Conservation (phyloP, 2,797 vertebrate genomes). For the Clamator glandarius region DNA sequence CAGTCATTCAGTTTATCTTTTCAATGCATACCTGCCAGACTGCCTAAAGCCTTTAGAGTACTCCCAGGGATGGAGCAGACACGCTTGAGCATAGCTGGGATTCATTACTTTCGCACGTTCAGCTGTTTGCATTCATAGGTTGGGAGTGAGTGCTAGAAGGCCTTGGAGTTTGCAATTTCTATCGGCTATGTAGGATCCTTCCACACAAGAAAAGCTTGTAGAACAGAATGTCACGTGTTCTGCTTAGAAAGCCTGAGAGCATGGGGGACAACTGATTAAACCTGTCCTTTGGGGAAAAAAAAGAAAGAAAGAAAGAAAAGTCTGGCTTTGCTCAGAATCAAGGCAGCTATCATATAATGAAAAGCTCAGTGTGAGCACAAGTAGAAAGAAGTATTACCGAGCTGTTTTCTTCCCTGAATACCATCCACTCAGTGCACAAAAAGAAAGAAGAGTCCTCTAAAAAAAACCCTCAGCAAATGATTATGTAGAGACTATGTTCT, state of each 20-base stretch:
- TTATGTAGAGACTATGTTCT: background rate
- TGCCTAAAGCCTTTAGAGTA: background rate
- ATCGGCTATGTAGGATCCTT: background rate
- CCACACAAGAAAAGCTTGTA: background rate
- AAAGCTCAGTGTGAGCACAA: background rate
- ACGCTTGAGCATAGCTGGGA: background rate
- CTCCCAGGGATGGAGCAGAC: background rate
- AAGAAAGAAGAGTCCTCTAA: background rate
- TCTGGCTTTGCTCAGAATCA: background rate
- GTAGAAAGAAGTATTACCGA: background rate
- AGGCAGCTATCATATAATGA: background rate
- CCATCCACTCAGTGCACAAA: background rate
- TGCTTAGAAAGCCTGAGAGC: background rate
- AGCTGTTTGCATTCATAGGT: background rate
- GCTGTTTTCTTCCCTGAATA: background rate
- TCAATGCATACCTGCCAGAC: background rate
- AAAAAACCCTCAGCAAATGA: background rate
- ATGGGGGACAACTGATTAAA: background rate
- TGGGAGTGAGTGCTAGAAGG: background rate
- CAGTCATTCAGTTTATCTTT: background rate
- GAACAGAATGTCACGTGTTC: constrained; percentile 10
- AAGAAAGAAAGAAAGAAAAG: background rate
- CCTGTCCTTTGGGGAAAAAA: background rate
- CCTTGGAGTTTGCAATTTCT: background rate
- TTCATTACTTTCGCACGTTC: background rate